These are phyloP conservation scores for Piliocolobus tephrosceles DNA, from an alignment of 2,113 vertebrate species.

Conservation along the genomic window DNA sequence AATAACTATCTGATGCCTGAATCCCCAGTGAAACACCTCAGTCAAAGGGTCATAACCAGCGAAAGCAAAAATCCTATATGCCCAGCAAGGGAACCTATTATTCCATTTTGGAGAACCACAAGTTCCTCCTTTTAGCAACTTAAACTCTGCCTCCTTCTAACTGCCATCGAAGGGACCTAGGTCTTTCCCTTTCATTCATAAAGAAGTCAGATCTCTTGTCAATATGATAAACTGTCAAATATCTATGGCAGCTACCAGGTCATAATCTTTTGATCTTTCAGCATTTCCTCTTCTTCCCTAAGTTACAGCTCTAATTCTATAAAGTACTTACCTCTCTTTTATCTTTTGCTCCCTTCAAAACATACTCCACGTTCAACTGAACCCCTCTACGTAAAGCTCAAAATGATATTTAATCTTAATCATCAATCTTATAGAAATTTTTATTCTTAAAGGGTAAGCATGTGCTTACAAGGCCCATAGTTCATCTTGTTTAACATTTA, in stretches of 20 bases:
- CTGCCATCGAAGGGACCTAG: background rate
- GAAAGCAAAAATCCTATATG: background rate
- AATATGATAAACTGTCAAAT: background rate
- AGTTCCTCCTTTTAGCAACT: background rate
- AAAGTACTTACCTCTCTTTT: background rate
- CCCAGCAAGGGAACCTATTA: background rate
- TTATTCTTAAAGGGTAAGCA: background rate
- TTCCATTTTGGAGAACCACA: background rate
- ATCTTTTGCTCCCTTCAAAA: background rate
- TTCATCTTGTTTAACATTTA: slow-evolving; percentile 26
- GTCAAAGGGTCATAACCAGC: background rate
- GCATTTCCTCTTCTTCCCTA: background rate
- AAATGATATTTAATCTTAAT: background rate
- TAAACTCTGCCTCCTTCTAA: background rate
- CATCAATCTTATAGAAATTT: background rate
- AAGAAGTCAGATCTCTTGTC: background rate
- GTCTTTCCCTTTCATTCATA: background rate
- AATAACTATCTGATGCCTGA: background rate
- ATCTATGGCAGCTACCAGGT: background rate
- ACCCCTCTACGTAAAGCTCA: background rate
- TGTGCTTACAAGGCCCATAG: background rate
- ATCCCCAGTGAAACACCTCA: background rate
- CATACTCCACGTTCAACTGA: background rate
- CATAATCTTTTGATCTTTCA: background rate
- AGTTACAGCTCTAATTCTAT: background rate